Evolutionary conservation across 2,888 invertebrate genomes (phyloP).

Genomic region (Metopia argyrocephala): DNA sequence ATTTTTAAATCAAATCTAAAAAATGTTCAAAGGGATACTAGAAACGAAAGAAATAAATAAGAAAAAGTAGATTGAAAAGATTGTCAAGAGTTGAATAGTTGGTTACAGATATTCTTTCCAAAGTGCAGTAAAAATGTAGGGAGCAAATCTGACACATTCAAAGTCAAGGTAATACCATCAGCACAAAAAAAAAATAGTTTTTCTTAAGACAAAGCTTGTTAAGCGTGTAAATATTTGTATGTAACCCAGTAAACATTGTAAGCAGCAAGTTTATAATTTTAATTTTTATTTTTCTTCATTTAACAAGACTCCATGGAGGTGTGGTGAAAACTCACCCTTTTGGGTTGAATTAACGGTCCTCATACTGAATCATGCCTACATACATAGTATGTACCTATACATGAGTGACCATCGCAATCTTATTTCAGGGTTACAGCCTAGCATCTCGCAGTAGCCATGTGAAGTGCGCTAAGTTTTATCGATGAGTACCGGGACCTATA

Average conservation of each 20-base stretch:
- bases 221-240: neutral
- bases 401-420: too few species aligned
- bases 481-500: too few species aligned
- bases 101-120: constrained; percentile 10
- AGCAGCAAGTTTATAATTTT: too few species aligned
- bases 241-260: neutral
- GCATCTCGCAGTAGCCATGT: too few species aligned
- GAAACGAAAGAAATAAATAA: constrained; percentile 43
- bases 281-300: too few species aligned
- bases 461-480: too few species aligned
- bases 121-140: neutral
- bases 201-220: neutral
- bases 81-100: constrained; percentile 35
- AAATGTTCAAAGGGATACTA: constrained; percentile 17
- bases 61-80: constrained; percentile 55
- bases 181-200: neutral
- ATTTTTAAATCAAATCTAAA: constrained; percentile 21
- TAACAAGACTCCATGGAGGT: too few species aligned
- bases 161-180: constrained; percentile 57
- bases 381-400: too few species aligned
- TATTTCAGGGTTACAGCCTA: too few species aligned
- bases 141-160: constrained; percentile 21
- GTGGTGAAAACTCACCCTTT: too few species aligned
- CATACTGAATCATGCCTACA: too few species aligned
- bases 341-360: too few species aligned